Evolutionary conservation across 2,113 vertebrate genomes (phyloP), one percentile per base, ranked within the genome.

Genomic region (Sylvilagus bachmani): DNA sequence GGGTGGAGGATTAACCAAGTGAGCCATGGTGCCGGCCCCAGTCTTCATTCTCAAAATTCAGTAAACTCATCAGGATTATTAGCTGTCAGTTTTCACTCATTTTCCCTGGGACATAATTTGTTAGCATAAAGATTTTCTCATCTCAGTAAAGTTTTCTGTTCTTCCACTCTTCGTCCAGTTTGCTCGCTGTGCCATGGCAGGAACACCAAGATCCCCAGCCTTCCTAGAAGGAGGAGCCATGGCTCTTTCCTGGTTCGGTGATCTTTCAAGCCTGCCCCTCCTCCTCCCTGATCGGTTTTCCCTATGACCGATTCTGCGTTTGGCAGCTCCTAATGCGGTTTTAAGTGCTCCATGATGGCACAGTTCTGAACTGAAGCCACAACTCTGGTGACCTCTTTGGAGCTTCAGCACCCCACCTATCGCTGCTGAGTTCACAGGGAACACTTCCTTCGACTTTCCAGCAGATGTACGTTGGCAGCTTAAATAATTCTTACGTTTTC

Each of bases 391-490:
- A 44, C 36, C n/a, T 89, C 78, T 84, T 49, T 83, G 64, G 31
- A 58, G 82, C 38, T 36, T 70, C 21, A 78, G 67, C 8, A 6
- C n/a, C 17, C 81, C 73, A 24, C 38, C n/a, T 74, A 77, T 82
- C 86, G 83, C 25, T 70, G 86, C 87, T 85, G 36, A 58, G 62
- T 90, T 95, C 71, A 92, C 14, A 2, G 25, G 21, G 33, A 91
- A 74, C n/a, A 25, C 53, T 79, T 74, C 22, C 62, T 31, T 61
- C 70, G 78, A 33, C 69, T 91, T 82, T 27, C 33, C 25, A 61
- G 74, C 49, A n/a, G 61, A 69, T 44, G 51, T 25, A 49, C 55
- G 27, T 31, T 27, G 61, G 89, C 25, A 62, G 29, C 49, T 89
- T 38, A 29, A 89, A 58, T 12, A 83, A 27, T 62, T 71, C 67